Percentiles rank a stretch among this genome's conserved stretches.
These are phyloP conservation scores for Chondrosia reniformis DNA, from an alignment of 37 sponge, comb jelly and placozoan species.

Conservation along the genomic window DNA sequence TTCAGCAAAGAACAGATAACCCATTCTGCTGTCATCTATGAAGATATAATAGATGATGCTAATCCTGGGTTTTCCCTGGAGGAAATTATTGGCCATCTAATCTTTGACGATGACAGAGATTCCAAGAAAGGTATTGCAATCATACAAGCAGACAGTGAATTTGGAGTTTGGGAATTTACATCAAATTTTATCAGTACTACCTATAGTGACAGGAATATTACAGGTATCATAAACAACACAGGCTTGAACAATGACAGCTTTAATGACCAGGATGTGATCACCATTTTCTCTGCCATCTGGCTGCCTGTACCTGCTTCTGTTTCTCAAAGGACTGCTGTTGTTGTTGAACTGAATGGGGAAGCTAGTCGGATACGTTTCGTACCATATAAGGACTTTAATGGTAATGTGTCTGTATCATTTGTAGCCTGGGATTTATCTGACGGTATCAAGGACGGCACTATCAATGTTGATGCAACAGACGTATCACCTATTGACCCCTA, in stretches of 20 bases:
- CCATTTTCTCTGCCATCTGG: constrained; percentile 63
- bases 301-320: constrained; percentile 28
- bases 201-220: not conserved
- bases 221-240: not conserved
- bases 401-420: constrained; percentile 45
- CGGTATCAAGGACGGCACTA: constrained; percentile 41
- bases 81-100: constrained; percentile 27
- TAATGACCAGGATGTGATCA: not conserved
- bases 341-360: constrained; percentile 41
- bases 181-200: constrained; percentile 25
- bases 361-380: constrained; percentile 66
- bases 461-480: constrained; percentile 51
- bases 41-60: constrained; percentile 37
- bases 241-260: not conserved
- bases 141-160: constrained; percentile 25
- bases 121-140: constrained; percentile 71
- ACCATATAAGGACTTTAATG: constrained; percentile 66
- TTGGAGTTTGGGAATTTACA: constrained; percentile 85
- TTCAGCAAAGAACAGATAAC: constrained; percentile 43
- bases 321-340: constrained; percentile 42
- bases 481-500: constrained; percentile 54
- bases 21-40: constrained; percentile 36
- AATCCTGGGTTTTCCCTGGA: constrained; percentile 79
- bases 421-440: constrained; percentile 81
- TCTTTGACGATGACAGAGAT: constrained; percentile 69